These are phyloP conservation scores for Tinamus major DNA, from an alignment of 2,797 vertebrate genomes.

Conservation along the genomic window DNA sequence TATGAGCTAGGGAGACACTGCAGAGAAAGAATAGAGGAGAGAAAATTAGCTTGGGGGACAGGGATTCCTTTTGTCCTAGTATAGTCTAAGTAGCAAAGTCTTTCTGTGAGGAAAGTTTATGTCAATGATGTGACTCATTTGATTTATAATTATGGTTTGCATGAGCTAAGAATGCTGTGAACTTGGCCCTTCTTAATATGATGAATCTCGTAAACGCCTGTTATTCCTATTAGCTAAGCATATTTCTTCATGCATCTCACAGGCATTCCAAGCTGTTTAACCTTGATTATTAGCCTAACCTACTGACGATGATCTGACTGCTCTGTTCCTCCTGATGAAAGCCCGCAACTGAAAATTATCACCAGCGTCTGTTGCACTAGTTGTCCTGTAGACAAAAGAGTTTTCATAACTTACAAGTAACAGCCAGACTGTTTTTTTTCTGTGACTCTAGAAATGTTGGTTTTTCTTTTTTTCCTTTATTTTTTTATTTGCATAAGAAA, in stretches of 20 bases:
- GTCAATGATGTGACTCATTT: background rate
- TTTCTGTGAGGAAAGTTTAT: background rate
- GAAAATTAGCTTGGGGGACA: background rate
- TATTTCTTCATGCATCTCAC: constrained; percentile 27
- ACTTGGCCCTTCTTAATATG: background rate
- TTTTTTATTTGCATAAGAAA: background rate
- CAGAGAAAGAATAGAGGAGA: background rate
- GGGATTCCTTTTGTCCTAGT: background rate
- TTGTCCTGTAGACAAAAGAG: background rate
- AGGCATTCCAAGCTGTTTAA: constrained; percentile 43
- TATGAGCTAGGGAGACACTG: background rate
- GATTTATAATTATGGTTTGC: constrained; percentile 56
- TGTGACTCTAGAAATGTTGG: background rate
- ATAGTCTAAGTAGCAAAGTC: background rate
- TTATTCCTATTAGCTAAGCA: background rate
- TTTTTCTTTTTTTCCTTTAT: background rate
- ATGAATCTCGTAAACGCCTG: constrained; percentile 16
- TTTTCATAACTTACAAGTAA: background rate
- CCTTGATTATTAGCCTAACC: constrained; percentile 19
- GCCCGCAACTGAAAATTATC: background rate
- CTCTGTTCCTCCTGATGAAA: constrained; percentile 14
- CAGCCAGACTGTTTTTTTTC: background rate
- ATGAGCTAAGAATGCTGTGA: constrained; percentile 43
- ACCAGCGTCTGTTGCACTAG: background rate
- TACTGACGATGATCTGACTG: background rate